Percentiles rank a stretch among this genome's conserved stretches.
Evolutionary conservation across 2,888 invertebrate species (phyloP).

Genomic region (Hololepta plana): DNA sequence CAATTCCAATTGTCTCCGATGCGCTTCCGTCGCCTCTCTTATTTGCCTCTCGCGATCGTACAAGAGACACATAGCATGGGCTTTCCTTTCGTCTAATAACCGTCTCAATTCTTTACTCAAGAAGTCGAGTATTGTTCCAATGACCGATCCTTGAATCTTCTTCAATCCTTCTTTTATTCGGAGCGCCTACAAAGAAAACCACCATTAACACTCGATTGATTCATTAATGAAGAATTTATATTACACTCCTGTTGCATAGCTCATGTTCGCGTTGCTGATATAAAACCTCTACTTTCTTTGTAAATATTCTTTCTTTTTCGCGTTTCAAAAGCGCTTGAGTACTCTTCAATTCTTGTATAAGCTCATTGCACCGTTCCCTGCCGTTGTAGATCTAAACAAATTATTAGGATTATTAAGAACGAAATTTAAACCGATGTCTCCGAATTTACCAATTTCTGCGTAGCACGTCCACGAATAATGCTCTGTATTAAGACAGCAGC

Average conservation of each 20-base stretch:
- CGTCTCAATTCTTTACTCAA: slow-evolving; percentile 61
- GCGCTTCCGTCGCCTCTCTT: slow-evolving; percentile 66
- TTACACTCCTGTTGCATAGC: slow-evolving; percentile 10
- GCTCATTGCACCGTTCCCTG: slow-evolving; percentile 44
- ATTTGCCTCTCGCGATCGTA: slow-evolving; percentile 59
- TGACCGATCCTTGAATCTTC: slow-evolving; percentile 51
- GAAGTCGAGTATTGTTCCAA: slow-evolving; percentile 54
- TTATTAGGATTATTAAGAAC: slow-evolving; percentile 1
- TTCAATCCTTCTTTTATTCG: slow-evolving; percentile 38
- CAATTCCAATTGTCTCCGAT: slow-evolving; percentile 58
- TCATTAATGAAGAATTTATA: not conserved
- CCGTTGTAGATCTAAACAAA: slow-evolving; percentile 48
- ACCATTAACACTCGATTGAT: too few relatives aligned
- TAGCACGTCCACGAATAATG: slow-evolving; percentile 48
- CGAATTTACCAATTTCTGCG: slow-evolving; percentile 43
- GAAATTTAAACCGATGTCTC: not conserved
- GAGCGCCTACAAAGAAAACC: not conserved
- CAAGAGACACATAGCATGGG: slow-evolving; percentile 60
- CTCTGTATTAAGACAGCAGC: slow-evolving; percentile 44
- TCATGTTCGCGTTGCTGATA: slow-evolving; percentile 20
- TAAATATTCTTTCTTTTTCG: slow-evolving; percentile 24
- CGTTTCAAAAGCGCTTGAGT: slow-evolving; percentile 44
- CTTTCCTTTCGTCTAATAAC: slow-evolving; percentile 56
- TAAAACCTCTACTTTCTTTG: slow-evolving; percentile 18
- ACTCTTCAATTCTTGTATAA: slow-evolving; percentile 53